Base-by-base conservation (phyloP, 92 coral and sea anemone genomes). In the Plumapathes pennacea region DNA sequence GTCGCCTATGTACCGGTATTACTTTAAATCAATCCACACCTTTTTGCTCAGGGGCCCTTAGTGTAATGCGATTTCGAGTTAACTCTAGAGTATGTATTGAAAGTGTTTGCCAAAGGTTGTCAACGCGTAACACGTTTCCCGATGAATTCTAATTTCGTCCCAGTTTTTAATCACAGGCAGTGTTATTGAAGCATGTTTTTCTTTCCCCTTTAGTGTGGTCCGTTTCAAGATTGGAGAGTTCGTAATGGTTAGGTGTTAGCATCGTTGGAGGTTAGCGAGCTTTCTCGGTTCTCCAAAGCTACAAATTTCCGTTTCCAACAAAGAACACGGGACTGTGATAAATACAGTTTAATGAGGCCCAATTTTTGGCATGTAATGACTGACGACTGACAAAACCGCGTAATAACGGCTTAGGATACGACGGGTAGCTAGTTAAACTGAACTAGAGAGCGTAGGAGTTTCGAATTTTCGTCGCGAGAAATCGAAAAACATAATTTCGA, bases 1-100 rank as follows among this genome's bases (percentile, higher is more conserved):
- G 97, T 90, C 66, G 91, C 94, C 71, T 94, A 89, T 36, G 99
- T 81, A 56, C 99, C 89, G 96, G 95, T 85, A 78, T 89, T 89
- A 74, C 90, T 84, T 49, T 91, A 91, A 86, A 70, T 62, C 60
- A 51, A 50, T 25, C 83, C 85, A 73, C 76, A 80, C 85, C 74
- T 73, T 60, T 51, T 61, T 38, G 54, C 45, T 78, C n/a, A n/a
- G 23, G 22, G 60, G 29, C 49, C 19, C 57, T 17, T 62, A 62
- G 46, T 57, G 36, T 50, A n/a, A n/a, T n/a, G n/a, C n/a, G n/a
- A n/a, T n/a, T n/a, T n/a, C n/a, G n/a, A n/a, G n/a, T n/a, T n/a
- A n/a, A n/a, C n/a, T n/a, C n/a, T n/a, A n/a, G n/a, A n/a, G n/a
- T n/a, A n/a, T n/a, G n/a, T n/a, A n/a, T n/a, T n/a, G n/a, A n/a